Base-by-base conservation (phyloP, 2,888 invertebrate species). In the Parochlus steinenii region DNA sequence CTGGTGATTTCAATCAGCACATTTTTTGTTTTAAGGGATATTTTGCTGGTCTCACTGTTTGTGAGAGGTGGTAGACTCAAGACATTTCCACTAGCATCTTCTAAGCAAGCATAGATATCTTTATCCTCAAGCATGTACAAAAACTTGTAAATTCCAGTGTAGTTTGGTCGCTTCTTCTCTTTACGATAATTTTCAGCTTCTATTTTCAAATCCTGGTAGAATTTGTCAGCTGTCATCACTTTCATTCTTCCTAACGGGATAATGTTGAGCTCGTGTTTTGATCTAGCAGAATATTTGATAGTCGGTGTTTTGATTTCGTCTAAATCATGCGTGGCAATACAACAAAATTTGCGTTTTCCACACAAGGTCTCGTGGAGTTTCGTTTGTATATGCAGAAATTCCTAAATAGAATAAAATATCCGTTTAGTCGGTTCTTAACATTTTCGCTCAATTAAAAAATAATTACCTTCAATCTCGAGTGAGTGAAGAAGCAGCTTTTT, bases 31-130 rank as follows among this genome's bases (percentile, higher is more conserved):
- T 64, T 64, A 16, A 58, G 47, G 1, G 75, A 70, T 61, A 83
- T 77, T 78, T 85, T 85, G 2, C 82, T 77, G 41, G 67, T 59
- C 34, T 85, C 82, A 38, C 79, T 74, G 57, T 87, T 86, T 14
- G 85, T 85, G 45, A 87, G 78, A 1, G 87, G 86, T 8, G 86
- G 85, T 50, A 87, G 78, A 25, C 85, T 85, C 46, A 87, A 75
- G 3, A 82, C 77, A 40, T 63, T 65, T 2, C 67, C 66, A 8
- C 62, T 61, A 5, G 65, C 58, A 49, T 81, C 77, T 42, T 71
- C 47, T 25, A 86, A 52, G 47, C 78, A 83, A 0, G 85, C 78
- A 53, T 76, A 85, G 24, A 68, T 53, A 0, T 69, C 59, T 51
- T 80, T 76, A 24, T 77, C 79, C 53, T 81, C 77, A 41, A 87